Evolutionary conservation across 2,797 vertebrate genomes (phyloP), one percentile per base, ranked within the genome.

Genomic region (Gymnopithys bicolor): DNA sequence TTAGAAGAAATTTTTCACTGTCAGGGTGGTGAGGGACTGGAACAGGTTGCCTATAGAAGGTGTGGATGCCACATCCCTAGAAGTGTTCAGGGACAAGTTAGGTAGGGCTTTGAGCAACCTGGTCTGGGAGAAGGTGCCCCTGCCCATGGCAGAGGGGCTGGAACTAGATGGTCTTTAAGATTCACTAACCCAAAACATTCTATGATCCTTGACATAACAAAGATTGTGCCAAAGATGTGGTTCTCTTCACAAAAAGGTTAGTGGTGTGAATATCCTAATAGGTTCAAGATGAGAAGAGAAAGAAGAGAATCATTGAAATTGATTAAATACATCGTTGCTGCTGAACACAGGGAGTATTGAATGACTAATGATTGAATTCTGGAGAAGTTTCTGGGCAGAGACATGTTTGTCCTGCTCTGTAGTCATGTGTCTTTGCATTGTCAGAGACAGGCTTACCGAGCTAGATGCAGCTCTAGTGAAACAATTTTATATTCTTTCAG

Each of bases 91-190:
- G 13, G 37, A 19, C 45, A 39, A 51, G 19, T 30, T 64, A 21
- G 24, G 33, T 28, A 33, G 24, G 43, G 5, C 14, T 70, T 77
- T 11, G 37, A 58, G 24, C 17, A 45, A 16, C 41, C 24, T 58
- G 79, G 17, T 83, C n/a, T 63, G 56, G 37, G 37, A 19, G 13
- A 39, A 52, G 24, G 7, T 39, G 17, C 33, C 7, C 28, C 37
- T 1, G 0, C 14, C 37, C 4, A 4, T 19, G 18, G 24, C 45
- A 41, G 52, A 53, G 45, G 19, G 4, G 4, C 14, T 84, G 30
- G 51, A 64, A 53, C 5, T 17, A 53, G 52, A 46, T 53, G 8
- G 22, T 33, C 12, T 41, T 16, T 48, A 23, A 52, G n/a, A 66
- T 46, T 59, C 46, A 48, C n/a, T 22, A 59, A 41, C 15, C 5